Conservation (phyloP, 1,140 invertebrate genomes). For the Batillaria attramentaria region DNA sequence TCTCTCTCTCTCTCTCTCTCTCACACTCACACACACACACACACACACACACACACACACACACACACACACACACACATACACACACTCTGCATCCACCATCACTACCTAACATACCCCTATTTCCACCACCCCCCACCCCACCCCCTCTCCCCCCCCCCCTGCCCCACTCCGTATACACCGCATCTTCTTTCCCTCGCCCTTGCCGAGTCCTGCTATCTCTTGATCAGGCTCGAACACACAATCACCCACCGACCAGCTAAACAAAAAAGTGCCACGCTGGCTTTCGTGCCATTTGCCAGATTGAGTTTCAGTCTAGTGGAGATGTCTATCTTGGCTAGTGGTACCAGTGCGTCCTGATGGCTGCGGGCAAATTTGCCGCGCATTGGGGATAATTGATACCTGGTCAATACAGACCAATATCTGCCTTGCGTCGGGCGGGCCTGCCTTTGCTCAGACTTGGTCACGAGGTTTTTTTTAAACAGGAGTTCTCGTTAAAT, state of each 20-base stretch:
- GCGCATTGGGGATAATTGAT: not conserved
- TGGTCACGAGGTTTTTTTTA: too few species aligned
- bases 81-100: not conserved
- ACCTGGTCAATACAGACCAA: not conserved
- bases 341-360: too few species aligned
- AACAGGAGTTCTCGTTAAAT: conserved; percentile 13
- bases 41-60: not conserved
- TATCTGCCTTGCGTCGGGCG: not conserved
- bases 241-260: too few species aligned
- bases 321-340: too few species aligned
- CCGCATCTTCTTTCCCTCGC: too few species aligned
- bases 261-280: too few species aligned
- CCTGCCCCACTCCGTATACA: too few species aligned
- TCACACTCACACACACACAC: not conserved
- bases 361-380: conserved; percentile 12
- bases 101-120: not conserved
- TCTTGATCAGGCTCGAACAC: too few species aligned
- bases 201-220: too few species aligned
- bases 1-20: not conserved
- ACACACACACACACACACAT: not conserved
- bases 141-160: too few species aligned
- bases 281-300: too few species aligned
- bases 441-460: not conserved
- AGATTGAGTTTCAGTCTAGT: too few species aligned
- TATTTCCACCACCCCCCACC: not conserved